Base-by-base conservation (phyloP, 1,140 invertebrate species). In the Brachionus rotundiformis region DNA sequence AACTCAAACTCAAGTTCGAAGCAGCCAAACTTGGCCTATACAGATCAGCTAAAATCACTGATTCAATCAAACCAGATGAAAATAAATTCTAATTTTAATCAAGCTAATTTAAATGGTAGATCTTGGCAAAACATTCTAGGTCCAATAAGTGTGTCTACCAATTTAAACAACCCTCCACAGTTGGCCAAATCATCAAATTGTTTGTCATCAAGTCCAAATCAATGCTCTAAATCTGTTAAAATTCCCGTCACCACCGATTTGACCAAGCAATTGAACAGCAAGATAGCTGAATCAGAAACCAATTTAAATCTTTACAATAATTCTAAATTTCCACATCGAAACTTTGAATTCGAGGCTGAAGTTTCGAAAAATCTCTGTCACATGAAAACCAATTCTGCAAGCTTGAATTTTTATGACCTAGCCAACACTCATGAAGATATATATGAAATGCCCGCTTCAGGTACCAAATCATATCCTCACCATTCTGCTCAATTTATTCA, bases 181-280 rank as follows among this genome's bases (percentile, higher is more conserved):
- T 68, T 33, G 33, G 63, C 63, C 13, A 73, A 73, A 41, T 73
- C 68, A 11, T 73, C 68, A 8, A 23, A 39, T 11, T 73, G 68
- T 41, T 44, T 73, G 13, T 41, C 33, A 10, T 41, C 68, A 73
- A 73, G 68, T 73, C 68, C 68, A 6, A 73, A 73, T 73, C 33
- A 73, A 41, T 33, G 36, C 36, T 68, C 31, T 13, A 73, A 73
- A 73, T 41, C 68, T 23, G 68, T 73, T 41, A 73, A 73, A 73
- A 73, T 73, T 73, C 68, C 68, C 19, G 68, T 73, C 44, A 73
- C 68, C n/a, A 73, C 68, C 16, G 68, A 73, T 41, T 41, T 73
- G 6, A 73, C 68, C 19, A 73, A 73, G 8, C 68, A 73, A 23
- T 13, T 73, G 44, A 73, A 41, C 6, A 27, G 19, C 23, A 68